These are phyloP conservation scores for Macropus fuliginosus DNA, from an alignment of 2,797 vertebrate species.

Conservation along the genomic window DNA sequence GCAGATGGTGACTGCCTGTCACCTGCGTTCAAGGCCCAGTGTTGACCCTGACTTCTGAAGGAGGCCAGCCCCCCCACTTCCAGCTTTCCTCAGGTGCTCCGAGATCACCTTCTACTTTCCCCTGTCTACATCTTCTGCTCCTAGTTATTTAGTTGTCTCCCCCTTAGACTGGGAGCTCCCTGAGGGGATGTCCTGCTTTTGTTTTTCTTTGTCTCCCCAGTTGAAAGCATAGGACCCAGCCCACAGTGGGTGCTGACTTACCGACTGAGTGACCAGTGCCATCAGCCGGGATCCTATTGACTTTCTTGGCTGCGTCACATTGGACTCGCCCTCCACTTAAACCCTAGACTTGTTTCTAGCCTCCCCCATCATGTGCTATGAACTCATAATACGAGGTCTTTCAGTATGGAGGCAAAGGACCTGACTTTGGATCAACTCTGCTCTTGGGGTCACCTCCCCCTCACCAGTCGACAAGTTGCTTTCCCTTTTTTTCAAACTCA, in stretches of 20 bases:
- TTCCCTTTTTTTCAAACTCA: not conserved
- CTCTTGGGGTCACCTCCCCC: not conserved
- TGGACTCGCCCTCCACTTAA: not conserved
- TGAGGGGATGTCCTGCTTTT: not conserved
- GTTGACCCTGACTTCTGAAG: not conserved
- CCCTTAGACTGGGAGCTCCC: not conserved
- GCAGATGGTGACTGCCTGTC: not conserved
- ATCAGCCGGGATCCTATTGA: too few species aligned
- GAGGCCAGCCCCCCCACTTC: too few species aligned
- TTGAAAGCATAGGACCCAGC: not conserved
- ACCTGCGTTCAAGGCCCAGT: too few species aligned
- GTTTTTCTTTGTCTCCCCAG: not conserved
- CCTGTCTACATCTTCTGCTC: not conserved
- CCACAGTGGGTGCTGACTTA: not conserved
- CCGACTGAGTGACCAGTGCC: not conserved
- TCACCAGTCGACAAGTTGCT: not conserved
- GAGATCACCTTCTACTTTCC: not conserved
- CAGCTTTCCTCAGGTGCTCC: not conserved
- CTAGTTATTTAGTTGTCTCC: not conserved
- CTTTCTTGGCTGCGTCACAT: not conserved
- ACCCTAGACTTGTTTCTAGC: not conserved
- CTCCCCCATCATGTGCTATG: not conserved
- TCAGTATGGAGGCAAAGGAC: rapidly evolving
- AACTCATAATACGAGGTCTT: not conserved
- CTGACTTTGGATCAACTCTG: not conserved